Base-by-base conservation (phyloP, 2,888 invertebrate species). In the Apeira syringaria region DNA sequence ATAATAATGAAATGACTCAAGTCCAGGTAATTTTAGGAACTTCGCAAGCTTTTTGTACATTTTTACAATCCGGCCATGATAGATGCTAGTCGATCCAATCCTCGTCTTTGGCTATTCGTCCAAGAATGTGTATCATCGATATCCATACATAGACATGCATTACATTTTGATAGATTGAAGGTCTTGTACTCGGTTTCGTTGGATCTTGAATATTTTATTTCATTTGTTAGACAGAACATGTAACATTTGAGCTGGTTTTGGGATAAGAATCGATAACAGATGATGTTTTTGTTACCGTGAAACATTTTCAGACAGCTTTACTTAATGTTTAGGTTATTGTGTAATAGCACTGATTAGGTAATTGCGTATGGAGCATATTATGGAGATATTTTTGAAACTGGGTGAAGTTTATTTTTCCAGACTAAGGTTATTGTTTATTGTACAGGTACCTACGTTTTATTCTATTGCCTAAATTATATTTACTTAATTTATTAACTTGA, bases 401-500 rank as follows among this genome's bases (percentile, higher is more conserved):
- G 31, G 17, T 24, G 40, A 54, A 56, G 63, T 65, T 54, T 62
- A 59, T 61, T 58, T 53, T 50, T 35, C 56, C 62, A 60, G 47
- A 57, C 51, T 62, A 61, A 56, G 61, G 45, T 59, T 46, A 40
- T 62, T 61, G 64, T 78, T 75, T 73, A 62, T 74, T 80, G 87
- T 87, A 87, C 82, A 87, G 85, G 73, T 81, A 69, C n/a, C n/a
- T n/a, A n/a, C 77, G 61, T 68, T 72, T 42, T 44, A 49, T 49
- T 64, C 63, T 68, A 74, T 76, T 74, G 79, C 78, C 83, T 87
- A 86, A 85, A 85, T 85, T 86, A 85, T 88, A 81, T 82, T 86
- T 85, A 86, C 85, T 83, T 88, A 88, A 88, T 78, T 89, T 89
- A 88, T 88, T 89, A 74, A 81, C 70, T 67, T 71, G 62, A 80